These are phyloP conservation scores for Phalacrocorax pelagicus DNA, from an alignment of 2,113 vertebrate genomes.

Conservation along the genomic window DNA sequence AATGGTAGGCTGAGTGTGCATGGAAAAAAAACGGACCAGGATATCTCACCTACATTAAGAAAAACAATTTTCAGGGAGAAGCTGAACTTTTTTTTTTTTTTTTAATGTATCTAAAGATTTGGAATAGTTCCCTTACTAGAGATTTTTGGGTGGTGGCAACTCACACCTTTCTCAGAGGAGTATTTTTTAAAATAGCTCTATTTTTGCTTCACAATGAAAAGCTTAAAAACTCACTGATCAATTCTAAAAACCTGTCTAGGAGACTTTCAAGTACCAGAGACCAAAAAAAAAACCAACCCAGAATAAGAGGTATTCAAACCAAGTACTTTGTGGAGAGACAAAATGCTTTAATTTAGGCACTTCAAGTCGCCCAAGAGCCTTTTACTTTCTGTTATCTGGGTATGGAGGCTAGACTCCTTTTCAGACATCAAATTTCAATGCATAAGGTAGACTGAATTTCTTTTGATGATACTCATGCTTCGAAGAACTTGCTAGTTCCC, in stretches of 20 bases:
- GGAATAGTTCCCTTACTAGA: background rate
- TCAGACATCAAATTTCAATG: background rate
- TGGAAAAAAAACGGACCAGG: background rate
- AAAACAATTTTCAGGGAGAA: background rate
- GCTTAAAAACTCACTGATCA: background rate
- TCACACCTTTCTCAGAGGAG: background rate
- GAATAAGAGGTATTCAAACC: background rate
- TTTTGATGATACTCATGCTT: background rate
- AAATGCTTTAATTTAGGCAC: background rate
- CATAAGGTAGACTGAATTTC: background rate
- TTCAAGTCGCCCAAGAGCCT: background rate
- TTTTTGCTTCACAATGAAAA: background rate
- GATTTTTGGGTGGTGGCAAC: background rate
- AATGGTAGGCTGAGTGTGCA: background rate
- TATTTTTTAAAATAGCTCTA: background rate
- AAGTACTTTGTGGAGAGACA: background rate
- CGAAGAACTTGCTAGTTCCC: background rate
- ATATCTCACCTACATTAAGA: background rate
- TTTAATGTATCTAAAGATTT: background rate
- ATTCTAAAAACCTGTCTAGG: background rate
- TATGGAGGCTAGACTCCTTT: background rate
- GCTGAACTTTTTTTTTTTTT: background rate
- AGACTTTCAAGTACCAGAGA: background rate
- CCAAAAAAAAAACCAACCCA: background rate
- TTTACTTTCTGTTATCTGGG: background rate